These are phyloP conservation scores for Drosophila grimshawi DNA, from an alignment of 1,140 invertebrate species.

Conservation along the genomic window DNA sequence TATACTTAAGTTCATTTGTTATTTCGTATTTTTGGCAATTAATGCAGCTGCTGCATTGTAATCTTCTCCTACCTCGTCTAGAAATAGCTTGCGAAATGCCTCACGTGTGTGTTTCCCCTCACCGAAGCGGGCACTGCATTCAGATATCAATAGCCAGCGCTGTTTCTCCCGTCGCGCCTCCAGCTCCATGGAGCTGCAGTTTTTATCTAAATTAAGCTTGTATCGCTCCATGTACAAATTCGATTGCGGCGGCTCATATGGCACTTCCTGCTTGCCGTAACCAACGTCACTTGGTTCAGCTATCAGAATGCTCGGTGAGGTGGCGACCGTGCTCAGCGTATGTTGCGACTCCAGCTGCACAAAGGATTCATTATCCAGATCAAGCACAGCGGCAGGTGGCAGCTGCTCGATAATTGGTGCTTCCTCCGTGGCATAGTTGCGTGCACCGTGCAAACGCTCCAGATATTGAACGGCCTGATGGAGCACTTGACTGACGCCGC, in stretches of 20 bases:
- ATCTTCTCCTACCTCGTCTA: conserved; percentile 71
- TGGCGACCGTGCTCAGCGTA: conserved; percentile 28
- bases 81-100: conserved; percentile 80
- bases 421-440: conserved; percentile 35
- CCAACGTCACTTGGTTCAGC: conserved; percentile 38
- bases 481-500: conserved; percentile 76
- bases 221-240: conserved; percentile 82
- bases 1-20: neutral
- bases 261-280: conserved; percentile 64
- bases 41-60: conserved; percentile 19
- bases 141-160: conserved; percentile 84
- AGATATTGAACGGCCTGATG: conserved; percentile 79
- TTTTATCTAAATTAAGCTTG: conserved; percentile 84
- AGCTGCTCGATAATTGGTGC: conserved; percentile 23
- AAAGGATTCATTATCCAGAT: conserved; percentile 37
- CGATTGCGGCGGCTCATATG: conserved; percentile 76
- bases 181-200: conserved; percentile 84
- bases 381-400: conserved; percentile 49
- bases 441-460: conserved; percentile 73
- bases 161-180: conserved; percentile 83
- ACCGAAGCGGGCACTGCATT: conserved; percentile 80
- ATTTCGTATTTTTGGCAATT: neutral
- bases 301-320: conserved; percentile 70
- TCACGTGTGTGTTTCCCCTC: conserved; percentile 83
- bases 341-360: conserved; percentile 16